Evolutionary conservation across 2,797 vertebrate species (phyloP).

Genomic region (Natrix natrix): DNA sequence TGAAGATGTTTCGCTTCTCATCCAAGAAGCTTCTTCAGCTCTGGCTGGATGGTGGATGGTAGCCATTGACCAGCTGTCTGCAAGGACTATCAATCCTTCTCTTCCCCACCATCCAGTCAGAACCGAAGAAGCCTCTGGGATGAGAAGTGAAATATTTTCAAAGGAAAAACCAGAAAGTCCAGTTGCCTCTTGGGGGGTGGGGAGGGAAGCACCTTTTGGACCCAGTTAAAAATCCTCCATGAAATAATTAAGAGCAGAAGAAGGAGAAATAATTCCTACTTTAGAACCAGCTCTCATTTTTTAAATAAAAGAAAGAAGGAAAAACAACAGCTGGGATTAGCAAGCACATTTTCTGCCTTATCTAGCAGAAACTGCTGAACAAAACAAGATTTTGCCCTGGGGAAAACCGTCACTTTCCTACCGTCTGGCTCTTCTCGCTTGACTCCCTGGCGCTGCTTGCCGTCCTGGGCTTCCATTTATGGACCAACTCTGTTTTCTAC

Average conservation of each 20-base stretch:
- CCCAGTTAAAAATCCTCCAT: neutral
- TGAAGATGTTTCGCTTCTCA: too few relatives aligned
- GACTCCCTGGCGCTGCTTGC: neutral
- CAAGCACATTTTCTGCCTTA: neutral
- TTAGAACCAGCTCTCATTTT: neutral
- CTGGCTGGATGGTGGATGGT: too few relatives aligned
- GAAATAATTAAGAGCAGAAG: neutral
- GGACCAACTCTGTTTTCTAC: neutral
- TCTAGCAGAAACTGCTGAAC: too few relatives aligned
- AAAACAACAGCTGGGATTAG: neutral
- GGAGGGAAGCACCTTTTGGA: neutral
- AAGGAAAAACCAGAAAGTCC: neutral
- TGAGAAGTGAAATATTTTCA: neutral
- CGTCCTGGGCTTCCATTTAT: neutral
- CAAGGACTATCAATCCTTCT: too few relatives aligned
- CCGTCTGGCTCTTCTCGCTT: neutral
- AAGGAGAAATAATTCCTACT: neutral
- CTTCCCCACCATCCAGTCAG: too few relatives aligned
- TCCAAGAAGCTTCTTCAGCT: too few relatives aligned
- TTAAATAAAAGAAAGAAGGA: neutral
- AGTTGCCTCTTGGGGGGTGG: neutral
- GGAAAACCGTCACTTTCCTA: neutral
- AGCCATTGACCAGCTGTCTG: too few relatives aligned
- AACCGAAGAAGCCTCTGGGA: neutral
- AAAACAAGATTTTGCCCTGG: accelerated